These are phyloP conservation scores for Harlomillsia oculata DNA, from an alignment of 1,140 invertebrate species.

Conservation along the genomic window DNA sequence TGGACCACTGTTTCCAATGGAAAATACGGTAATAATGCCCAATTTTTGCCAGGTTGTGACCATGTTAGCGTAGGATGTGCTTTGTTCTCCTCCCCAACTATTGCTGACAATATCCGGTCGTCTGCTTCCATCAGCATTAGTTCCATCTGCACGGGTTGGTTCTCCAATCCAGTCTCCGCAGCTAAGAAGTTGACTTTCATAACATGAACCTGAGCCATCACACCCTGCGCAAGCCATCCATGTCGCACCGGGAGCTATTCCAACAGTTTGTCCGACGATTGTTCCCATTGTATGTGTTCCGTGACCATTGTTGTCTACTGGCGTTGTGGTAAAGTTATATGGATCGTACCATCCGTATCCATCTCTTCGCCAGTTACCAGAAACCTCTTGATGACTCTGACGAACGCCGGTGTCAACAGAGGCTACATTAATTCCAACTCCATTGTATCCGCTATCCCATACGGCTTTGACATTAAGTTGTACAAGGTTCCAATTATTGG, in stretches of 20 bases:
- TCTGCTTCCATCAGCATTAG: neutral
- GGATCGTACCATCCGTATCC: constrained; percentile 11
- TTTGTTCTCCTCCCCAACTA: constrained; percentile 5
- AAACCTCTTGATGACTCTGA: neutral
- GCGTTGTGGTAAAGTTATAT: neutral
- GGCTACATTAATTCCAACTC: neutral
- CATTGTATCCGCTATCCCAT: too few relatives aligned
- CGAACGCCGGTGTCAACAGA: constrained; percentile 4
- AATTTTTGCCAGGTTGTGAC: constrained; percentile 1
- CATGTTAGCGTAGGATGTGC: neutral
- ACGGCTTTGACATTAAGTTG: too few relatives aligned
- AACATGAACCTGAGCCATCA: neutral
- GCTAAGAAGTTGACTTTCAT: constrained; percentile 1
- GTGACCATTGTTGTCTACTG: constrained; percentile 8
- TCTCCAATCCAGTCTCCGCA: constrained; percentile 4
- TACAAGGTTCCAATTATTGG: too few relatives aligned
- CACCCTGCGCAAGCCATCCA: constrained; percentile 15
- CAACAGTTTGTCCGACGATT: neutral
- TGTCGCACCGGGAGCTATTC: constrained; percentile 1
- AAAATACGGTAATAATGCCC: constrained; percentile 6
- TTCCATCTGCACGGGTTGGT: neutral
- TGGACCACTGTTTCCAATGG: constrained; percentile 7
- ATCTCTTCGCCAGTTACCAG: neutral
- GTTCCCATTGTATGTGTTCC: constrained; percentile 13
- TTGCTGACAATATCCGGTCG: constrained; percentile 3